Evolutionary conservation across 2,113 vertebrate species (phyloP).

Genomic region (Struthio camelus): DNA sequence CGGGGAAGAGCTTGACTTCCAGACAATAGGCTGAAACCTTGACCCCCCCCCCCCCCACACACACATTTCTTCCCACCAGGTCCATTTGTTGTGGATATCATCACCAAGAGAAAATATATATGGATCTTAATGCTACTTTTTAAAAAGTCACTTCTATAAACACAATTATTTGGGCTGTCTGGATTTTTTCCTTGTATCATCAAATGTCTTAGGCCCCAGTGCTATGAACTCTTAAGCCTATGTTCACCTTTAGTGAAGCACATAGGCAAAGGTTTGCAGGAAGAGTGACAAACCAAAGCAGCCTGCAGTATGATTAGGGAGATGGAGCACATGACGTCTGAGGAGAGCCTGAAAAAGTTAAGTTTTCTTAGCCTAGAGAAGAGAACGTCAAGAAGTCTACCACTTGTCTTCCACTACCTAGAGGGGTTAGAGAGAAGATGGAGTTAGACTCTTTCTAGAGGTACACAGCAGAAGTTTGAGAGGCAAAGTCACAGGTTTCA

Average conservation of each 20-base stretch:
- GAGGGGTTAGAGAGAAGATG: background rate
- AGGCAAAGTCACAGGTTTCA: background rate
- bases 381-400: background rate
- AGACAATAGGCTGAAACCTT: background rate
- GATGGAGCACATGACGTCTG: background rate
- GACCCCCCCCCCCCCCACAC: background rate
- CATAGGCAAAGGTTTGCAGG: background rate
- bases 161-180: background rate
- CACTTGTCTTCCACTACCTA: background rate
- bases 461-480: background rate
- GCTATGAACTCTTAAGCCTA: background rate
- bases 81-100: background rate
- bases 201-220: background rate
- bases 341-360: background rate
- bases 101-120: background rate
- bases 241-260: background rate
- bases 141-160: background rate
- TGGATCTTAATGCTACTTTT: background rate
- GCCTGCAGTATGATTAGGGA: background rate
- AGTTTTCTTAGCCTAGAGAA: background rate
- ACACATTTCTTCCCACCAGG: rapidly evolving
- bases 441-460: background rate
- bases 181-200: background rate
- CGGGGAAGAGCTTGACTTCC: background rate
- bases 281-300: background rate